Percentiles rank a stretch among this genome's conserved stretches.
phyloP scores from a whole-genome alignment of 2,113 vertebrate genomes.

The Halcyon senegalensis region DNA sequence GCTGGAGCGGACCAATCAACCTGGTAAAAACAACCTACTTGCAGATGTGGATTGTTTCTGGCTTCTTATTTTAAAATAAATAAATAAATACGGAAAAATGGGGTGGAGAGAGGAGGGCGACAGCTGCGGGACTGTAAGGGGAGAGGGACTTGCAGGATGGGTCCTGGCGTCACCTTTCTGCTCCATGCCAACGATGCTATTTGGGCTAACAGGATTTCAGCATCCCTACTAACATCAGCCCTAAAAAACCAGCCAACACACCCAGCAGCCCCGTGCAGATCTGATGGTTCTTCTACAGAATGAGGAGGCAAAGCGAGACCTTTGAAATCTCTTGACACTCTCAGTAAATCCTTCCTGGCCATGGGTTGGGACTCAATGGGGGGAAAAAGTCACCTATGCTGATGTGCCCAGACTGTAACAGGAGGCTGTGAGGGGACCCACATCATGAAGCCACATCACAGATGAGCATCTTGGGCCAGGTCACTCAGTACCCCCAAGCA shows the following conservation, averaged over 20 bases:
- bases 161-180: accelerated
- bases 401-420: accelerated
- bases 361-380: accelerated
- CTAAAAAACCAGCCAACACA: accelerated
- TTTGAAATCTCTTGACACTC: background rate
- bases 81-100: no score
- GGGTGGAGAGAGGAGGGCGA: background rate
- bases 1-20: accelerated
- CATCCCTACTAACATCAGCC: background rate
- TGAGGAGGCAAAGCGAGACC: background rate
- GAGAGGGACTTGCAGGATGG: accelerated
- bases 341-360: background rate
- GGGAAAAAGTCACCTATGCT: background rate
- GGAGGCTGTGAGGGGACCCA: background rate
- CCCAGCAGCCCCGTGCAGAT: accelerated
- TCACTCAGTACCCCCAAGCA: background rate
- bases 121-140: background rate
- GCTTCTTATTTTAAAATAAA: background rate
- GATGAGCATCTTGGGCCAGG: background rate
- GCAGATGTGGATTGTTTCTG: background rate
- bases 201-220: background rate
- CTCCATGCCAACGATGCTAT: accelerated
- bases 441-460: background rate
- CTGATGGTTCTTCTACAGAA: background rate
- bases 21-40: background rate